Conservation (phyloP, 2,888 invertebrate species). For the Amiota communis region DNA sequence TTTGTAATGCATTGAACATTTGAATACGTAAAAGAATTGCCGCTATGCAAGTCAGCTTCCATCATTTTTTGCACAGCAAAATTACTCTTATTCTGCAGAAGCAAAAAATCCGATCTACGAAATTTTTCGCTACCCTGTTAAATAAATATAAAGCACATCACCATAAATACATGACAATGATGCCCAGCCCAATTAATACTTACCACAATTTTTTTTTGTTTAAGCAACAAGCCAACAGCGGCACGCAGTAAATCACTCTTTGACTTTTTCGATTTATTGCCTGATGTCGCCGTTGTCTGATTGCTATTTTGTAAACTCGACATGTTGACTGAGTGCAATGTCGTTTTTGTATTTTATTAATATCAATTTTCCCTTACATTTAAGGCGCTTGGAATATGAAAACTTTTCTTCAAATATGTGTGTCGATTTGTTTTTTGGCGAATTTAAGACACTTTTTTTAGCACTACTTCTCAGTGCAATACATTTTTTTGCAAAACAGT, state of each 20-base stretch:
- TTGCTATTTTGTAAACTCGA: conserved; percentile 43
- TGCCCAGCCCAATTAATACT: conserved; percentile 37
- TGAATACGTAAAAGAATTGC: conserved; percentile 85
- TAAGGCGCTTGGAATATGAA: not conserved
- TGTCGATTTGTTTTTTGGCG: no score
- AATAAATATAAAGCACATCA: conserved; percentile 47
- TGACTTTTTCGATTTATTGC: conserved; percentile 58
- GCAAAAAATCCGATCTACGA: conserved; percentile 75
- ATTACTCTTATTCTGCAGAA: conserved; percentile 79
- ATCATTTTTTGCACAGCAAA: conserved; percentile 81
- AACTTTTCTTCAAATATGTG: not conserved
- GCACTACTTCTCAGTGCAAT: no score
- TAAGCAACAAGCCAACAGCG: conserved; percentile 67
- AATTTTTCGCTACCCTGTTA: conserved; percentile 78
- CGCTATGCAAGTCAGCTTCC: conserved; percentile 81
- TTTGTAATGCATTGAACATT: conserved; percentile 79
- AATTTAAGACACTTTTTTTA: no score
- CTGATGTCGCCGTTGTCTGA: conserved; percentile 47
- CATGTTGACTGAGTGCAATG: not conserved
- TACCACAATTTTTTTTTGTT: conserved; percentile 71
- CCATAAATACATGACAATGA: not conserved
- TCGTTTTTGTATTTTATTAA: not conserved
- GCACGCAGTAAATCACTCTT: conserved; percentile 67
- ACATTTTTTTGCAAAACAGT: no score
- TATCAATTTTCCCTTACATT: conserved; percentile 2